Conservation (phyloP, 2,888 invertebrate species). For the Cryptosula pallasiana region DNA sequence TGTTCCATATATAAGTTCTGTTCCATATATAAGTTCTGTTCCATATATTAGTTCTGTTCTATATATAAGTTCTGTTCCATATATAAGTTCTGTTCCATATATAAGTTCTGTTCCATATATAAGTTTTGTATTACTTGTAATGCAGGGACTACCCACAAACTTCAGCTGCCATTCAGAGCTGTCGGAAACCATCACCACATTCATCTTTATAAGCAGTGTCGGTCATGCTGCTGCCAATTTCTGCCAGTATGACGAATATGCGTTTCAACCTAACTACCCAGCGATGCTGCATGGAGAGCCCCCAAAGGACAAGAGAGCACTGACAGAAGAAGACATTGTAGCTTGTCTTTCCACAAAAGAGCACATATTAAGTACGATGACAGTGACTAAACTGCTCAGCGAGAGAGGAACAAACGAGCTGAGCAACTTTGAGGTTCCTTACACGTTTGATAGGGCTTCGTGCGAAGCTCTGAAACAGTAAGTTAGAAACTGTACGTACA, state of each 20-base stretch:
- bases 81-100: background rate
- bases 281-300: slow-evolving; percentile 6
- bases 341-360: background rate
- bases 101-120: background rate
- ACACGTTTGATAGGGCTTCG: slow-evolving; percentile 50
- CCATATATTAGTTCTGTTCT: background rate
- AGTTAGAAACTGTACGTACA: too few relatives aligned
- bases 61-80: background rate
- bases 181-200: slow-evolving; percentile 23
- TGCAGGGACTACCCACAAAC: background rate
- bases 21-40: background rate
- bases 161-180: slow-evolving; percentile 9
- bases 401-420: slow-evolving; percentile 50
- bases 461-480: slow-evolving; percentile 28
- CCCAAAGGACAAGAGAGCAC: background rate
- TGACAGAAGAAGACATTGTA: background rate
- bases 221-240: slow-evolving; percentile 19
- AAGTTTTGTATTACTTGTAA: background rate
- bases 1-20: background rate
- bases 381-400: slow-evolving; percentile 54
- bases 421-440: slow-evolving; percentile 55
- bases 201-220: slow-evolving; percentile 27
- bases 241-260: slow-evolving; percentile 28
- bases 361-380: slow-evolving; percentile 52
- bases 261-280: slow-evolving; percentile 28